Conservation (phyloP, 1,140 invertebrate genomes). For the Holotrichia oblita region DNA sequence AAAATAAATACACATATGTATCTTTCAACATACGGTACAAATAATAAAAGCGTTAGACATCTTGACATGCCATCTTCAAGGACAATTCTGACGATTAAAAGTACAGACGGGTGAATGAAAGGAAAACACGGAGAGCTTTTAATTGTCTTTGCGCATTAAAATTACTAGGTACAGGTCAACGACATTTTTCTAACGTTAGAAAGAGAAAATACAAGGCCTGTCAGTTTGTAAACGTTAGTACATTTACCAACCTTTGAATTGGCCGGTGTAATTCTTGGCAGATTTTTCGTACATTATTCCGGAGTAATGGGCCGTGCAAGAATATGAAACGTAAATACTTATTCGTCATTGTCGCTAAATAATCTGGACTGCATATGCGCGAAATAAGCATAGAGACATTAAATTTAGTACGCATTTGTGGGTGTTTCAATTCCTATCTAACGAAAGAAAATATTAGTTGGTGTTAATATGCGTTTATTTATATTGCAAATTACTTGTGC, state of each 20-base stretch:
- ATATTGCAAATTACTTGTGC: neutral
- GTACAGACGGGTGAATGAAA: neutral
- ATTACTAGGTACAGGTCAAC: neutral
- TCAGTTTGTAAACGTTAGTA: neutral
- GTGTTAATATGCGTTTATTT: constrained; percentile 1
- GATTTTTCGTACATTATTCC: neutral
- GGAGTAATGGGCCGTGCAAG: neutral
- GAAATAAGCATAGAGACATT: neutral
- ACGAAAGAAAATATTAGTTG: neutral
- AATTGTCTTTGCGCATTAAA: neutral
- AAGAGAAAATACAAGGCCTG: neutral
- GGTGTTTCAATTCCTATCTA: neutral
- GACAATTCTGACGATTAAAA: neutral
- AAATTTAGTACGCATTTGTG: neutral
- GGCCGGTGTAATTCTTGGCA: constrained; percentile 9
- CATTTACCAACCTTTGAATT: neutral
- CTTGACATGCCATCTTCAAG: neutral
- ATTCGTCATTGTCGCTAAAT: neutral
- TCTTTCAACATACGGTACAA: neutral
- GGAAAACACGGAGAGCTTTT: neutral
- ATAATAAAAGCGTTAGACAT: neutral
- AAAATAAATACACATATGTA: neutral
- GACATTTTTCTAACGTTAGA: constrained; percentile 8
- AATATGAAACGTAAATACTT: neutral
- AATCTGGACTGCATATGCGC: neutral